Base-by-base conservation (phyloP, 1,140 invertebrate species). In the Andricus grossulariae region DNA sequence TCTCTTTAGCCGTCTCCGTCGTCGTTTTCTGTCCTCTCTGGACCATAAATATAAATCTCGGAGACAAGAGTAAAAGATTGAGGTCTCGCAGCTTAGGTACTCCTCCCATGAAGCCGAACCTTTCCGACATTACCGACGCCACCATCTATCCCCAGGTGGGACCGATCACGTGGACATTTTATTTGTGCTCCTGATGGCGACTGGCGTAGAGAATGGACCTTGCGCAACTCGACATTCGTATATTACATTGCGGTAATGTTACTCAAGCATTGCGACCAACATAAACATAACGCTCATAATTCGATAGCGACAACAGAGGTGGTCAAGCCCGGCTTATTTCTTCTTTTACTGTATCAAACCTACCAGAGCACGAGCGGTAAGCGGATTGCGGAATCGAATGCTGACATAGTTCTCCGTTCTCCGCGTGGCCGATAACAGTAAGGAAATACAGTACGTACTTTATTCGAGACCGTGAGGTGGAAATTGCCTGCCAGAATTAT, bases 301-400 rank as follows among this genome's bases (percentile, higher is more conserved):
- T 66, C 45, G 54, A 70, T 45, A 13, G n/a, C 13, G 70, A 75
- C 73, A 75, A 75, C 79, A 76, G 80, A 76, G 81, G 77, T 73
- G 80, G 74, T 51, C 55, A 55, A 52, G 3, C 54, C 51, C 52
- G 71, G 72, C 72, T 80, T 78, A 78, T 80, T 79, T 79, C 79
- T 81, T 75, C 73, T 70, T 11, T 50, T 57, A 74, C 18, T 71
- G n/a, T 21, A 54, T 76, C 78, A 72, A 66, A 75, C 78, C 73
- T 5, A 45, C 50, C 51, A 52, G 18, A 70, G 60, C 32, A 60
- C 15, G 18, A 52, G 75, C 52, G 6, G 77, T 81, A 82, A 85
- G 79, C 84, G 75, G 81, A 84, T 84, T 83, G 82, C 79, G 74
- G 73, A 83, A 82, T 84, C 82, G 83, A 86, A 80, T 21, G 83